A percentile compares a stretch with the other conserved stretches of the same genome.
These are phyloP conservation scores for Perca fluviatilis DNA, from an alignment of 2,113 vertebrate genomes.

Conservation along the genomic window DNA sequence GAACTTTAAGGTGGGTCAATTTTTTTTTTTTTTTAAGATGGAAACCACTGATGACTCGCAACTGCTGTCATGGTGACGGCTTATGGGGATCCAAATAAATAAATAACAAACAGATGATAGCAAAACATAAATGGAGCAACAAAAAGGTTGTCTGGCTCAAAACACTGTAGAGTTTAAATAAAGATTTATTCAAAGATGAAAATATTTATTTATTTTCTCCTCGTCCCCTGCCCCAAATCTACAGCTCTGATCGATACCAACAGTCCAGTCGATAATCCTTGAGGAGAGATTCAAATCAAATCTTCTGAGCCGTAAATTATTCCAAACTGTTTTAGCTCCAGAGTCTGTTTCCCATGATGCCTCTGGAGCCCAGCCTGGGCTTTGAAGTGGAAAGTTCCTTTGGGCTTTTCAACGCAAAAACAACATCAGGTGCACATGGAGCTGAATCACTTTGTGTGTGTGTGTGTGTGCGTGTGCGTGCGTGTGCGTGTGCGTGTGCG, in stretches of 20 bases:
- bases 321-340: not conserved
- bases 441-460: not conserved
- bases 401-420: constrained; percentile 43
- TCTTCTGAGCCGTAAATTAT: constrained; percentile 26
- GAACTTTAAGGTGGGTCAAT: constrained; percentile 92
- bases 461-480: constrained; percentile 6
- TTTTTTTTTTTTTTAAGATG: not conserved
- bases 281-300: constrained; percentile 1
- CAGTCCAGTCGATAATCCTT: not conserved
- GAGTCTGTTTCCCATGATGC: constrained; percentile 56
- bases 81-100: not conserved
- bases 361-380: constrained; percentile 34
- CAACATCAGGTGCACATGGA: constrained; percentile 55
- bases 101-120: not conserved
- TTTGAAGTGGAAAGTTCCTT: constrained; percentile 61
- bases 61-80: not conserved
- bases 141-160: not conserved
- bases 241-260: constrained; percentile 13
- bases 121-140: not conserved
- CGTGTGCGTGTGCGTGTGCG: not conserved
- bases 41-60: not conserved
- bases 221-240: not conserved
- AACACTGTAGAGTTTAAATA: not conserved
- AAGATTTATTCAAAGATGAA: constrained; percentile 9
- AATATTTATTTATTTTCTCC: not conserved